phyloP scores from a whole-genome alignment of 1,140 invertebrate species.

The Hormaphis cornu region DNA sequence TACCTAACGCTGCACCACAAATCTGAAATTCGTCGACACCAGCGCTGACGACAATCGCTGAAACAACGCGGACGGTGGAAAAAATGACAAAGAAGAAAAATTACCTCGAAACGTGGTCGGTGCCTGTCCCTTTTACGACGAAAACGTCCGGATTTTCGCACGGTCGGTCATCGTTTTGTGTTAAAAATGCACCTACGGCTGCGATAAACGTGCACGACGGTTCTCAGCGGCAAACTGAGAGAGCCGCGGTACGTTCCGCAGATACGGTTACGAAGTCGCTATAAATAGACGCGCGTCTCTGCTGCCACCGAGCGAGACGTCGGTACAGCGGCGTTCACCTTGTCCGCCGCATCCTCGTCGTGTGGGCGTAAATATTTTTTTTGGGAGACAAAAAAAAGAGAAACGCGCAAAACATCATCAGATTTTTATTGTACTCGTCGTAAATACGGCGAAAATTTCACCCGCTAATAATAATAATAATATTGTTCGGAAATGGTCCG shows the following conservation, averaged over 20 bases:
- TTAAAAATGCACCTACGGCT: too few relatives aligned
- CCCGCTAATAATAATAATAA: too few relatives aligned
- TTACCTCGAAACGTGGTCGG: not conserved
- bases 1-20: too few relatives aligned
- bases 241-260: not conserved
- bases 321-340: not conserved
- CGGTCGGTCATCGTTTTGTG: constrained; percentile 19
- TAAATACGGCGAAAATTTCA: too few relatives aligned
- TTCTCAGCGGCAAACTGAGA: constrained; percentile 4
- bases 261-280: constrained; percentile 8
- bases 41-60: too few relatives aligned
- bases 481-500: too few relatives aligned
- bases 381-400: not conserved
- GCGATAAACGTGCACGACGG: too few relatives aligned
- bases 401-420: not conserved
- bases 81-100: not conserved
- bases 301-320: not conserved
- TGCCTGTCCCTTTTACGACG: not conserved
- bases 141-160: not conserved
- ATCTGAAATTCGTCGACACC: too few relatives aligned
- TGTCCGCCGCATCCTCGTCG: constrained; percentile 28
- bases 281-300: constrained; percentile 26
- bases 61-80: too few relatives aligned
- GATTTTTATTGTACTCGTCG: too few relatives aligned
- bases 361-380: not conserved